Percentiles rank a stretch among this genome's conserved stretches.
Evolutionary conservation across 2,113 vertebrate genomes (phyloP).

Genomic region (Poeciliopsis turrubarensis): DNA sequence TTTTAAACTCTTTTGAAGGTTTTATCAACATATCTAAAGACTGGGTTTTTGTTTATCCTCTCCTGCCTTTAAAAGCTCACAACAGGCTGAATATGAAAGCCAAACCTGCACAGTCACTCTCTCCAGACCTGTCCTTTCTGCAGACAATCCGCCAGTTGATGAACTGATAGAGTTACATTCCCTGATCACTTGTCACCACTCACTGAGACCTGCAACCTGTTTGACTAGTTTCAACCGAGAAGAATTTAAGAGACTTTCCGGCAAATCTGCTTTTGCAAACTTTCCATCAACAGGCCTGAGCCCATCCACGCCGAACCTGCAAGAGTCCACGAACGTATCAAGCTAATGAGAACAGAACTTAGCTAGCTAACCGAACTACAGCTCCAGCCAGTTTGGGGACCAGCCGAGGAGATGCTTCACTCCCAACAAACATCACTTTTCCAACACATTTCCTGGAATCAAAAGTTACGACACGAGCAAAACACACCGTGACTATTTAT

Average conservation of each 20-base stretch:
- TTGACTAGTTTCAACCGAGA: constrained; percentile 67
- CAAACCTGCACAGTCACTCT: neutral
- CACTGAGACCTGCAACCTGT: constrained; percentile 65
- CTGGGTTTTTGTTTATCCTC: neutral
- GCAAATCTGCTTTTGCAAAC: constrained; percentile 25
- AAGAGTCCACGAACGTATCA: neutral
- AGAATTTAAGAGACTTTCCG: constrained; percentile 40
- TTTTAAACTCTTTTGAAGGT: neutral
- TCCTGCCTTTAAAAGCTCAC: neutral
- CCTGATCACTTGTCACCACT: constrained; percentile 61
- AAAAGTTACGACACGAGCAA: neutral
- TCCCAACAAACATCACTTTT: neutral
- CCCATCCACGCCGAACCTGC: neutral
- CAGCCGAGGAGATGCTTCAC: constrained; percentile 30
- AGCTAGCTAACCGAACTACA: constrained; percentile 33
- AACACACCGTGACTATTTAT: neutral
- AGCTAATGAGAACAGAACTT: constrained; percentile 4
- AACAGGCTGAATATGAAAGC: neutral
- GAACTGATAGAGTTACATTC: constrained; percentile 63
- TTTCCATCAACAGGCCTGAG: neutral
- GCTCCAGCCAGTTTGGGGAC: constrained; percentile 9
- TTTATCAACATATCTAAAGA: neutral
- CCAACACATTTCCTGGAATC: neutral
- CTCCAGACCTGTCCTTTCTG: neutral
- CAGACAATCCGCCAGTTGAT: constrained; percentile 2